phyloP scores from a whole-genome alignment of 2,888 invertebrate genomes.

The Lamellibrachia satsuma region DNA sequence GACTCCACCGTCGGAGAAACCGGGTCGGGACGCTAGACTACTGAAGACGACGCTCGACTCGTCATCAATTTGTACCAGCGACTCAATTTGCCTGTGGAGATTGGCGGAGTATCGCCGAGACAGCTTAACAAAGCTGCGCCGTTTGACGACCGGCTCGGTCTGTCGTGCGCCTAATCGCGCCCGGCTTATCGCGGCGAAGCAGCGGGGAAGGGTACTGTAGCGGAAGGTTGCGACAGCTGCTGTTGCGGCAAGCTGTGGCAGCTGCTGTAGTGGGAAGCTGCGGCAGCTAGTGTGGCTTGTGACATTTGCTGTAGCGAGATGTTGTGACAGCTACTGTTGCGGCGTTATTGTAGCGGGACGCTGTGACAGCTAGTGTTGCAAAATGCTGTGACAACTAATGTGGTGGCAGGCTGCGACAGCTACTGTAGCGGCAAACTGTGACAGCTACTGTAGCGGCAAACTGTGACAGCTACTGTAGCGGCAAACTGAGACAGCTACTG shows the following conservation, averaged over 20 bases:
- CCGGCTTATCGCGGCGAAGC: background rate
- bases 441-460: background rate
- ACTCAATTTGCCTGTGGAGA: background rate
- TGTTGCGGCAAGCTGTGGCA: background rate
- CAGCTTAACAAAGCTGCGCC: background rate
- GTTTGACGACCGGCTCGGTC: background rate
- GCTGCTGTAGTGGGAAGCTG: background rate
- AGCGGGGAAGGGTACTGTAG: background rate
- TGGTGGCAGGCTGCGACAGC: background rate
- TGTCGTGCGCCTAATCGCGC: background rate
- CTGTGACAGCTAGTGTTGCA: no score
- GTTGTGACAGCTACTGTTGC: background rate
- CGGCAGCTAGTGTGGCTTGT: background rate
- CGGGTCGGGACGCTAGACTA: background rate
- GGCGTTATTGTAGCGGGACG: no score
- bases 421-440: background rate
- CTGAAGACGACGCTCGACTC: background rate
- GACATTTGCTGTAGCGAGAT: background rate
- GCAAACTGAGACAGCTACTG: background rate
- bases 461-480: background rate
- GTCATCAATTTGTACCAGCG: conserved; percentile 3
- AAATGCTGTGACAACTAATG: background rate
- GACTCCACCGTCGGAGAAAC: background rate
- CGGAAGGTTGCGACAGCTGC: background rate
- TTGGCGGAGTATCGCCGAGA: background rate